A percentile compares a stretch with the other conserved stretches of the same genome.
These are phyloP conservation scores for Gymnocheta viridis DNA, from an alignment of 2,888 invertebrate genomes.

Conservation along the genomic window DNA sequence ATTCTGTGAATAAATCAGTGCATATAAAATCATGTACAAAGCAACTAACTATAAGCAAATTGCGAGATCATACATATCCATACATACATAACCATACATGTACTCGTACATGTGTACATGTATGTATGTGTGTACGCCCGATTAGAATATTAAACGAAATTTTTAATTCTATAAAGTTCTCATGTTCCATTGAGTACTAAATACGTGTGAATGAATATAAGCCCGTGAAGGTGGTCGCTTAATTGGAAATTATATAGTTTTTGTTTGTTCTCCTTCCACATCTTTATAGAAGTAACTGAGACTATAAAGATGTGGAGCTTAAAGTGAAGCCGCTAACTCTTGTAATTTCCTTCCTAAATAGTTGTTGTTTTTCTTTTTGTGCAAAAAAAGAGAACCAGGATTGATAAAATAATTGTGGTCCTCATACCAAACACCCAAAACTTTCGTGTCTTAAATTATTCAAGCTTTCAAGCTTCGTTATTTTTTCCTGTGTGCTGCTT, in stretches of 20 bases:
- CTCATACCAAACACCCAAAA: slow-evolving; percentile 49
- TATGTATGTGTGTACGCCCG: too few species aligned
- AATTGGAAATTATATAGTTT: slow-evolving; percentile 11
- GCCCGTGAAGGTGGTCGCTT: not conserved
- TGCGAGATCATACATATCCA: too few species aligned
- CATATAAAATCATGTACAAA: not conserved
- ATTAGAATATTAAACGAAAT: too few species aligned
- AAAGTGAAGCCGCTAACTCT: not conserved
- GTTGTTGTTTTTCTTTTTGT: not conserved
- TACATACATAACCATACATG: too few species aligned
- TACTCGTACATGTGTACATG: too few species aligned
- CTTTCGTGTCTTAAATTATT: slow-evolving; percentile 58
- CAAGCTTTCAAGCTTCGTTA: slow-evolving; percentile 43
- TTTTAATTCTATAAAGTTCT: too few species aligned
- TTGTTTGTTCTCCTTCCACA: not conserved
- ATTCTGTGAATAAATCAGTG: not conserved
- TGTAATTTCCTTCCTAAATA: not conserved
- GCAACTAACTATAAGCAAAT: too few species aligned
- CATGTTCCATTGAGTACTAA: not conserved
- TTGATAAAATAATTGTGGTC: not conserved
- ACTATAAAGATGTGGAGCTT: not conserved
- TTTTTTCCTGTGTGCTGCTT: slow-evolving; percentile 15
- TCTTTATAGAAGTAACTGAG: not conserved
- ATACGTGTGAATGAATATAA: not conserved
- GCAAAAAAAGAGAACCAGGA: not conserved